Evolutionary conservation across 2,113 vertebrate genomes (phyloP).

Genomic region (Spheniscus mendiculus): DNA sequence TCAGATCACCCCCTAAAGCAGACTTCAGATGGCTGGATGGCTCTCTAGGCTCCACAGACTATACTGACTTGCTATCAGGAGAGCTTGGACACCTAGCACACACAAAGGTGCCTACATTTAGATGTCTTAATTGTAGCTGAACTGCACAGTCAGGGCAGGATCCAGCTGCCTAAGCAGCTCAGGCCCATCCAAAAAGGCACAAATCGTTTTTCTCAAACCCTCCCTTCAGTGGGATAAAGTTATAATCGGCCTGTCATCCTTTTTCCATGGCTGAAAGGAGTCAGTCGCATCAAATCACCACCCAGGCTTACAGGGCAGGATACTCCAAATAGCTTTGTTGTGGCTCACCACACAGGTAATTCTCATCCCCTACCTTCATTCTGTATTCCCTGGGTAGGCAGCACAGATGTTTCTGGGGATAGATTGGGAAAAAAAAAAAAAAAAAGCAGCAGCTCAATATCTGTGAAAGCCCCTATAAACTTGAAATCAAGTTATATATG

Average conservation of each 20-base stretch:
- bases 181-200: background rate
- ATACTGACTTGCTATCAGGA: background rate
- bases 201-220: background rate
- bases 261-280: background rate
- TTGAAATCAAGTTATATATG: background rate
- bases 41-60: background rate
- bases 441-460: background rate
- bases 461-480: conserved; percentile 19
- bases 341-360: background rate
- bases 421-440: background rate
- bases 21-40: background rate
- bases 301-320: background rate
- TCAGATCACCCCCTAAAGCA: background rate
- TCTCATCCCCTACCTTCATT: background rate
- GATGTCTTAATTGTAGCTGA: background rate
- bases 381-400: background rate
- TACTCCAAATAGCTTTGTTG: background rate
- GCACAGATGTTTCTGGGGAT: background rate
- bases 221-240: background rate
- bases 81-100: background rate
- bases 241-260: background rate
- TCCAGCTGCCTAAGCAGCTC: background rate
- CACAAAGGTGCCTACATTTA: background rate
- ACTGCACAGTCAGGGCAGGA: background rate
- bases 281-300: background rate